These are phyloP conservation scores for Bubalus kerabau DNA, from an alignment of 2,113 vertebrate genomes.

Conservation along the genomic window DNA sequence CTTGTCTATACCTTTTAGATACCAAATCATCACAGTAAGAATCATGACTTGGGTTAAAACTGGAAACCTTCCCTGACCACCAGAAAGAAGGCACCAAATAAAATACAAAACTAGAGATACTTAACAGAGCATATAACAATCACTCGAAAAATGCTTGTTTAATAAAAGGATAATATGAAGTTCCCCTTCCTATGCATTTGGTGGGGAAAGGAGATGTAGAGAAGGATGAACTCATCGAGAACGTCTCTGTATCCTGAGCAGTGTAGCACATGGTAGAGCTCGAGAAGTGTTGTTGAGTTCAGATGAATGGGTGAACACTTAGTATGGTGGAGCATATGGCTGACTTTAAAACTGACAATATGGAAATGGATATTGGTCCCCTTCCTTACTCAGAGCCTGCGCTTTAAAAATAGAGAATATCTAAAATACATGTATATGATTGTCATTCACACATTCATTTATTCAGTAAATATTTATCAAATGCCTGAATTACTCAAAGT, in stretches of 20 bases:
- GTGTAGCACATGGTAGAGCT: background rate
- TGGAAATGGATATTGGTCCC: background rate
- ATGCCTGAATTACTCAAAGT: background rate
- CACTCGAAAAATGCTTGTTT: background rate
- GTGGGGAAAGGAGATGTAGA: background rate
- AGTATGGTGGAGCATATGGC: background rate
- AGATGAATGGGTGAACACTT: background rate
- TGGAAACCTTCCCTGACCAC: background rate
- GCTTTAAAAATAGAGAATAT: slow-evolving; percentile 33
- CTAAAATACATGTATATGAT: background rate
- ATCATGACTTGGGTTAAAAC: background rate
- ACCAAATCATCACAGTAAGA: background rate
- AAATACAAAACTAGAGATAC: background rate
- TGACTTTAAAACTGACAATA: slow-evolving; percentile 31
- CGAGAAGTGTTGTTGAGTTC: background rate
- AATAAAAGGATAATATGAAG: background rate
- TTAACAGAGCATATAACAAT: background rate
- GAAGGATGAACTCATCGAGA: background rate
- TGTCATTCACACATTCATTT: background rate
- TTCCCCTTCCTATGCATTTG: background rate
- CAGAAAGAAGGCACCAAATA: background rate
- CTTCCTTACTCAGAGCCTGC: background rate
- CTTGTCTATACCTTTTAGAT: background rate
- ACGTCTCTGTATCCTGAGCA: background rate
- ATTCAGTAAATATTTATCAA: background rate